Base-by-base conservation (phyloP, 2,888 invertebrate species). In the Podabrus alpinus region DNA sequence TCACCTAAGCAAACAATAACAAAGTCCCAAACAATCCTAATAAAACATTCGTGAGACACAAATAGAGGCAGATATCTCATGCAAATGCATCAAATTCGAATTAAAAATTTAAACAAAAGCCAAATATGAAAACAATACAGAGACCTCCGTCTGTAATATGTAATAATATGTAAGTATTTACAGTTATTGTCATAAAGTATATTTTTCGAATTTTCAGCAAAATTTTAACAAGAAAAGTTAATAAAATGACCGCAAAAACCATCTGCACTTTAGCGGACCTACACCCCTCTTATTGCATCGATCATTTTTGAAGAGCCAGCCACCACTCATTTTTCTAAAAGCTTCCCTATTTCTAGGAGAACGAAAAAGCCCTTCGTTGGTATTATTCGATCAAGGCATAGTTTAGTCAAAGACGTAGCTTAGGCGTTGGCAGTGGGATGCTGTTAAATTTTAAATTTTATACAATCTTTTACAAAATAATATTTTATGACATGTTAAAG, bases 401-500 rank as follows among this genome's bases (percentile, higher is more conserved):
- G 61, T 17, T 19, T 64, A 64, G 62, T 19, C 19, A 64, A 19
- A 64, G n/a, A 19, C 16, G 61, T 16, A n/a, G 62, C 62, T 64
- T 29, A 59, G 66, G 71, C 78, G 78, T 81, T 81, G 81, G 80
- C 78, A 79, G 72, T 60, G 80, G 71, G 78, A 80, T 78, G 78
- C 78, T 81, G 78, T 79, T 78, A 79, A 78, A 79, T 79, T 81
- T 81, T 79, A 21, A 19, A 81, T 79, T 77, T 79, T 77, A 79
- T 74, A 76, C 76, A 76, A 81, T 80, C 80, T 81, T 78, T 80
- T 81, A 79, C 81, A 80, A 81, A 82, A 81, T 79, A 80, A 81
- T 82, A 80, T 79, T 81, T 82, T 81, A 81, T 80, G 79, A 82
- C 80, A 81, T 81, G 82, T 80, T 80, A 81, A 82, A 80, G 80